Evolutionary conservation across 2,113 vertebrate genomes (phyloP).

Genomic region (Tauraco erythrolophus): DNA sequence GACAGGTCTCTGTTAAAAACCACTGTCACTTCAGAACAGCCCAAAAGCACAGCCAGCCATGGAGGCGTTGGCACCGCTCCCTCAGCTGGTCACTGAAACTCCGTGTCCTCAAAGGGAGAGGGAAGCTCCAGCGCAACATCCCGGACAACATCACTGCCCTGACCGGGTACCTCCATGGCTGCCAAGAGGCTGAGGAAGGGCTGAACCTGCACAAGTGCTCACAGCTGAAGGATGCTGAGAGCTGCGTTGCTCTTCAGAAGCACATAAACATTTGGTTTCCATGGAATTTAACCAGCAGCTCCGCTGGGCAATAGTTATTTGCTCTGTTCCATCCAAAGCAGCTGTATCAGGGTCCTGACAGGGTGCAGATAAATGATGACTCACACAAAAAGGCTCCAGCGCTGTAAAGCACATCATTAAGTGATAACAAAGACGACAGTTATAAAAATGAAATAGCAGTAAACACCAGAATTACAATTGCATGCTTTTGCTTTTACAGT

Average conservation of each 20-base stretch:
- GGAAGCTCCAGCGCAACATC: neutral
- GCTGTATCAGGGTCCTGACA: neutral
- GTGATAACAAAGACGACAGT: neutral
- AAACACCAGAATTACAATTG: neutral
- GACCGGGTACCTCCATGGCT: neutral
- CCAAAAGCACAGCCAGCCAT: neutral
- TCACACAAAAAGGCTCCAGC: neutral
- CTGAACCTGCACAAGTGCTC: neutral
- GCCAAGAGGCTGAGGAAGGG: neutral
- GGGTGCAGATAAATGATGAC: neutral
- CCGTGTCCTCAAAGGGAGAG: neutral
- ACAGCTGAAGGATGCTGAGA: neutral
- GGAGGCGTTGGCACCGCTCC: neutral
- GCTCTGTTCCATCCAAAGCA: neutral
- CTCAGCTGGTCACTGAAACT: rapidly evolving
- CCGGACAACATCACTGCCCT: too few species aligned
- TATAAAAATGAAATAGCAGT: neutral
- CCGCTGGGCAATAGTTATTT: neutral
- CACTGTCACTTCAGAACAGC: neutral
- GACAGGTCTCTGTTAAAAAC: neutral
- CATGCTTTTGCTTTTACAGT: neutral
- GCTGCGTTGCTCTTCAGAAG: neutral
- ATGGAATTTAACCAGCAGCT: neutral
- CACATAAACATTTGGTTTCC: rapidly evolving
- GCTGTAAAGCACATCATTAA: neutral